Conservation (phyloP, 2,888 invertebrate species). For the Chaitophorus viminalis region DNA sequence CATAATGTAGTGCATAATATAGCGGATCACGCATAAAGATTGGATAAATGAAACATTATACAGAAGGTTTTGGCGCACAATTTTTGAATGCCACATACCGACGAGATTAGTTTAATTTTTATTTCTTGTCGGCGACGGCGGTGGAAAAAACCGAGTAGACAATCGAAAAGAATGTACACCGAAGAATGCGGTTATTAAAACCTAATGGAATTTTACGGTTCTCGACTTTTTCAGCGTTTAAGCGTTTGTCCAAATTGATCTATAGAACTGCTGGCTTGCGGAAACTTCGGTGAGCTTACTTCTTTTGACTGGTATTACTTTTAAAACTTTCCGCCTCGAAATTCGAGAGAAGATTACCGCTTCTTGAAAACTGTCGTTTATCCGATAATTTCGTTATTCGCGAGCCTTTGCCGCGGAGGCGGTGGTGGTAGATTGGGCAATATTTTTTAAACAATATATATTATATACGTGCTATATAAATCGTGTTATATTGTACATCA, state of each 20-base stretch:
- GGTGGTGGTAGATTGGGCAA: background rate
- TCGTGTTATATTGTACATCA: background rate
- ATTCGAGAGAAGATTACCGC: conserved; percentile 34
- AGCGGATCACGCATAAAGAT: background rate
- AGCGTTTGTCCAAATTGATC: conserved; percentile 45
- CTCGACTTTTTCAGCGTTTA: conserved; percentile 25
- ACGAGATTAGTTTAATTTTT: background rate
- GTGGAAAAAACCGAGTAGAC: background rate
- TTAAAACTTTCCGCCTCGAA: conserved; percentile 34
- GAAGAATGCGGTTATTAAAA: conserved; percentile 53
- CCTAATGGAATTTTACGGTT: conserved; percentile 51
- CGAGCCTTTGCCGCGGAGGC: background rate
- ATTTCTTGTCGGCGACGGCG: conserved; percentile 40
- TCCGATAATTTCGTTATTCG: conserved; percentile 24
- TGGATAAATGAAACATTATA: background rate
- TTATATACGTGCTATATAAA: background rate
- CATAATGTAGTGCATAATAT: too few relatives aligned
- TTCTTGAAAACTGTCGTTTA: conserved; percentile 47
- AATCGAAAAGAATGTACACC: conserved; percentile 41
- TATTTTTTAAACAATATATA: background rate
- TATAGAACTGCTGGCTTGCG: conserved; percentile 14
- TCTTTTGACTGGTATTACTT: conserved; percentile 43
- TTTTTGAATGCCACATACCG: background rate
- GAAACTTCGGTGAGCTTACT: conserved; percentile 39
- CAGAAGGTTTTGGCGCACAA: background rate